A percentile compares a stretch with the other conserved stretches of the same genome.
phyloP scores from a whole-genome alignment of 2,113 vertebrate species.

The Eudorcas thomsonii region DNA sequence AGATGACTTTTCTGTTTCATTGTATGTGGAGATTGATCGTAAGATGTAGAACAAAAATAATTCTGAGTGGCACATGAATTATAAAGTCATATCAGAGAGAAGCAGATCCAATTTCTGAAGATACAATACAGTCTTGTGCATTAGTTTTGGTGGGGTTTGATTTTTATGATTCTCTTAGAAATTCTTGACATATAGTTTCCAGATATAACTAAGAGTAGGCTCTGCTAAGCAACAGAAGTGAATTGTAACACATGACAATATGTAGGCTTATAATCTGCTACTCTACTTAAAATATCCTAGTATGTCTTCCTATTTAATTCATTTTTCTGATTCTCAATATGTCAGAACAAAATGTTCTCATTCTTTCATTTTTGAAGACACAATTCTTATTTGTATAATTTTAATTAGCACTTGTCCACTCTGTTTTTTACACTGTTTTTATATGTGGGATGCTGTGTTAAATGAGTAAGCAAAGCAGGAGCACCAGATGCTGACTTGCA shows the following conservation, averaged over 20 bases:
- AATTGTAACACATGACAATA: background rate
- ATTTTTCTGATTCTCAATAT: constrained; percentile 42
- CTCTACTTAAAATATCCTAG: constrained; percentile 21
- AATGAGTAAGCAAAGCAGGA: background rate
- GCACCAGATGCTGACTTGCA: background rate
- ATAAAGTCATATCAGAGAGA: background rate
- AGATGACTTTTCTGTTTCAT: background rate
- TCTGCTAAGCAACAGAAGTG: background rate
- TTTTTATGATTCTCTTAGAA: constrained; percentile 7
- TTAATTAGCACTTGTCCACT: constrained; percentile 41
- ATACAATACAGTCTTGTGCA: background rate
- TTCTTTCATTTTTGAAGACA: constrained; percentile 18
- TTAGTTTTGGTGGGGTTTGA: background rate
- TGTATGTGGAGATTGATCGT: background rate
- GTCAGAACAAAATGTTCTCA: constrained; percentile 51
- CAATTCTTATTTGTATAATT: constrained; percentile 23
- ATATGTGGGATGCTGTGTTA: background rate
- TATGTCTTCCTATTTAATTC: background rate
- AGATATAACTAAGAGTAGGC: background rate
- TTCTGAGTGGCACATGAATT: background rate
- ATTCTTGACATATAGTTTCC: background rate
- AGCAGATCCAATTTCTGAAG: background rate
- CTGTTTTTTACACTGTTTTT: background rate
- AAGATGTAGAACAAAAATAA: background rate
- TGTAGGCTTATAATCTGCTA: constrained; percentile 21